These are phyloP conservation scores for Harpegnathos saltator DNA, from an alignment of 1,140 invertebrate species.

Conservation along the genomic window DNA sequence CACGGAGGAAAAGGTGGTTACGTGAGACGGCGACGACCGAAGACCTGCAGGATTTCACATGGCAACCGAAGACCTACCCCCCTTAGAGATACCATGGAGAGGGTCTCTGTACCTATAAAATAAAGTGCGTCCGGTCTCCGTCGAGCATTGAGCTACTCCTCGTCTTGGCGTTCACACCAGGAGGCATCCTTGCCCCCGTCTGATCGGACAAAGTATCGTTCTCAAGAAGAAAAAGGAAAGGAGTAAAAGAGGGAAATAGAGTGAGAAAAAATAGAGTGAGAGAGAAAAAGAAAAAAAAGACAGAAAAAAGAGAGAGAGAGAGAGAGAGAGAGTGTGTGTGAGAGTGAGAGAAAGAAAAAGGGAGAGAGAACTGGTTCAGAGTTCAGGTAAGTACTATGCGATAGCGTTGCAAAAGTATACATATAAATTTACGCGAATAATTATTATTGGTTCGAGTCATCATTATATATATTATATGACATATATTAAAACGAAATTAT, in stretches of 20 bases:
- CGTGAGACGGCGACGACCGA: conserved; percentile 22
- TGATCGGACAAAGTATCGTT: conserved; percentile 2
- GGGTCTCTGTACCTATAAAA: conserved; percentile 77
- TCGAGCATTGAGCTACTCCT: conserved; percentile 69
- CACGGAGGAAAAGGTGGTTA: conserved; percentile 28
- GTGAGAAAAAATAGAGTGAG: no score
- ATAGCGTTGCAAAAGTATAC: background rate
- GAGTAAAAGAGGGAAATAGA: background rate
- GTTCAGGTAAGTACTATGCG: conserved; percentile 29
- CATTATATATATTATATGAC: no score
- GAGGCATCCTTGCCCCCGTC: conserved; percentile 25
- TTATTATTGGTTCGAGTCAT: no score
- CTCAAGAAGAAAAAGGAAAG: background rate
- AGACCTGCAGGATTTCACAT: conserved; percentile 56
- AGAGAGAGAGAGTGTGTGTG: no score
- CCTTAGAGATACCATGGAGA: conserved; percentile 44
- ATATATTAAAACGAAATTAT: no score
- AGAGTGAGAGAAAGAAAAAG: no score
- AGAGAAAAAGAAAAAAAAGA: no score
- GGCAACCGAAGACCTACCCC: conserved; percentile 74
- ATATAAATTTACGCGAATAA: no score
- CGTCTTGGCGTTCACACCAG: conserved; percentile 28
- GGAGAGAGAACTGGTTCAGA: background rate
- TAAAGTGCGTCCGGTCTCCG: conserved; percentile 65
- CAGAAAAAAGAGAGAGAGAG: no score